Conservation (phyloP, 2,113 vertebrate genomes). For the Periophthalmodon schlosseri region DNA sequence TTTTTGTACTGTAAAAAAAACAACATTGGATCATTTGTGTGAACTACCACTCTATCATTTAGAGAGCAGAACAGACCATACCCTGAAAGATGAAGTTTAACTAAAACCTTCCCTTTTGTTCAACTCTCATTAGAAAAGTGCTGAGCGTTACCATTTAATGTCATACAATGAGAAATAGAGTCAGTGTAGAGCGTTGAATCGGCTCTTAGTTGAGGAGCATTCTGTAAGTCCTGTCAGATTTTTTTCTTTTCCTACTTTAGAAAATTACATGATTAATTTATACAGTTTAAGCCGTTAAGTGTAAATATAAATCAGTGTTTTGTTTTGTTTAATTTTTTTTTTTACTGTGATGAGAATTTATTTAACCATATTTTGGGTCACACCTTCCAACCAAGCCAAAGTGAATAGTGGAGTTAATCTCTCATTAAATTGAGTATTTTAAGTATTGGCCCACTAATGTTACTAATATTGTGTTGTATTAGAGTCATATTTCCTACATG, state of each 20-base stretch:
- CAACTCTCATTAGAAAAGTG: slow-evolving; percentile 64
- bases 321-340: too few relatives aligned
- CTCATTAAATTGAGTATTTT: background rate
- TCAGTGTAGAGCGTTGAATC: background rate
- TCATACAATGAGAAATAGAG: background rate
- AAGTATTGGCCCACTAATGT: background rate
- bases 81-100: slow-evolving; percentile 28
- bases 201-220: background rate
- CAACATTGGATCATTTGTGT: background rate
- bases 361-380: too few relatives aligned
- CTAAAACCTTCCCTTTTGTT: slow-evolving; percentile 59
- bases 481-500: too few relatives aligned
- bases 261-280: too few relatives aligned
- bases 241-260: too few relatives aligned
- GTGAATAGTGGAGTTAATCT: background rate
- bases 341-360: too few relatives aligned
- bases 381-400: background rate
- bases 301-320: too few relatives aligned
- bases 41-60: too few relatives aligned
- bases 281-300: too few relatives aligned
- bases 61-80: slow-evolving; percentile 12
- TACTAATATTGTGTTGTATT: background rate
- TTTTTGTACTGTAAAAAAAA: background rate
- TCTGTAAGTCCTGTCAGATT: too few relatives aligned
- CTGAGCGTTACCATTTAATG: slow-evolving; percentile 35